Base-by-base conservation (phyloP, 2,888 invertebrate genomes). In the Tipula unca region DNA sequence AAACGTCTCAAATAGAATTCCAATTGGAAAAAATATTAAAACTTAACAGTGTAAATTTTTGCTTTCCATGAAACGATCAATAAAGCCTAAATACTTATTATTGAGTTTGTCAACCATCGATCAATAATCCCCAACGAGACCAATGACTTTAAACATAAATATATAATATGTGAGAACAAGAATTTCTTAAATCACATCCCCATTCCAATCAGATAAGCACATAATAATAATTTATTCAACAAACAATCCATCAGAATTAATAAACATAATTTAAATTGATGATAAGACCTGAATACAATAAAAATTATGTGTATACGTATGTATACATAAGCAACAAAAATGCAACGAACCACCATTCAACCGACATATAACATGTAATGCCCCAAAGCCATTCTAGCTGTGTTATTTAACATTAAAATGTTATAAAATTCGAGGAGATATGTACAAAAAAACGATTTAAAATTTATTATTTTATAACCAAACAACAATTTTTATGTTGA, bases 191-290 rank as follows among this genome's bases (percentile, higher is more conserved):
- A 48, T 48, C 48, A 17, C 48, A 48, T 48, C n/a, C 48, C 48
- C 48, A 4, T 48, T 48, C 48, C 32, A 5, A 48, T 48, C 48
- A 48, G 48, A 48, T 48, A 48, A 48, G 17, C 48, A 17, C 17
- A 17, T 4, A 32, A 25, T 69, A 69, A n/a, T 69, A 69, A 69
- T 69, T 69, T 69, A 69, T 69, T 69, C 69, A 69, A 69, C 69
- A 69, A 69, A 69, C 69, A 69, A 69, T 69, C 69, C 25, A 69
- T 69, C 69, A 69, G 25, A 69, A 69, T 69, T 69, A 69, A 69
- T 69, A 69, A 69, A 69, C 69, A 69, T 69, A 69, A 69, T 69
- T 69, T 69, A 69, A 69, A 69, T 69, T 69, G 69, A 69, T 69
- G 69, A 69, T 69, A 69, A 69, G 25, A 69, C 25, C 25, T 20